Conservation (phyloP, 2,113 vertebrate species). For the Grammomys dolichurus region DNA sequence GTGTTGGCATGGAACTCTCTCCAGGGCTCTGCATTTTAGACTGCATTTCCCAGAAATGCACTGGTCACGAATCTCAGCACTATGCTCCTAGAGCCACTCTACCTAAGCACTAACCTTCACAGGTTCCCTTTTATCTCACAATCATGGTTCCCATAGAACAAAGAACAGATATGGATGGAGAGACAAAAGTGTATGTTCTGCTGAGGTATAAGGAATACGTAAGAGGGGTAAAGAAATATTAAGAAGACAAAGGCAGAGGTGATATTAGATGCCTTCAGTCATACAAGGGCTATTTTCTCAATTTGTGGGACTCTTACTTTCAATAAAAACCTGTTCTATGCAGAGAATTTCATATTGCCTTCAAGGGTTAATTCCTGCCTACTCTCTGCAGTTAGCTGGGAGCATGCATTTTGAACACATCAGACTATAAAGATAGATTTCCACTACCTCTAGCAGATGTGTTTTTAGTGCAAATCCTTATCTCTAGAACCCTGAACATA, state of each 20-base stretch:
- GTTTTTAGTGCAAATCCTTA: neutral
- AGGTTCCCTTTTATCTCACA: conserved; percentile 36
- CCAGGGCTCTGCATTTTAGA: conserved; percentile 66
- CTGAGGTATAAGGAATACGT: neutral
- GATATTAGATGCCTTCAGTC: neutral
- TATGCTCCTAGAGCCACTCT: conserved; percentile 1
- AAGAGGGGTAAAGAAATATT: neutral
- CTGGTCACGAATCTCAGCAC: conserved; percentile 22
- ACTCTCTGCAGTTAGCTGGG: neutral
- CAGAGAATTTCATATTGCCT: neutral
- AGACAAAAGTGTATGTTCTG: conserved; percentile 41
- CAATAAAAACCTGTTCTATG: neutral
- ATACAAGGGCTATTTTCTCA: neutral
- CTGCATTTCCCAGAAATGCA: conserved; percentile 53
- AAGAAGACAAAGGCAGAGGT: neutral
- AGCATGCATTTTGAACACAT: neutral
- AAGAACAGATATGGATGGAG: conserved; percentile 13
- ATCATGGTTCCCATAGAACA: conserved; percentile 2
- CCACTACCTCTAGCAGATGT: neutral
- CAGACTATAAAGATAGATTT: neutral
- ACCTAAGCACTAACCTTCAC: conserved; percentile 9
- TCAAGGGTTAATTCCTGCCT: neutral
- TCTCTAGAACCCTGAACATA: neutral
- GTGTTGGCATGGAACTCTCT: conserved; percentile 69
- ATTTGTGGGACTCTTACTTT: neutral